Evolutionary conservation across 1,140 invertebrate genomes (phyloP), one percentile per base, ranked within the genome.

Genomic region (Caenorhabditis latens): DNA sequence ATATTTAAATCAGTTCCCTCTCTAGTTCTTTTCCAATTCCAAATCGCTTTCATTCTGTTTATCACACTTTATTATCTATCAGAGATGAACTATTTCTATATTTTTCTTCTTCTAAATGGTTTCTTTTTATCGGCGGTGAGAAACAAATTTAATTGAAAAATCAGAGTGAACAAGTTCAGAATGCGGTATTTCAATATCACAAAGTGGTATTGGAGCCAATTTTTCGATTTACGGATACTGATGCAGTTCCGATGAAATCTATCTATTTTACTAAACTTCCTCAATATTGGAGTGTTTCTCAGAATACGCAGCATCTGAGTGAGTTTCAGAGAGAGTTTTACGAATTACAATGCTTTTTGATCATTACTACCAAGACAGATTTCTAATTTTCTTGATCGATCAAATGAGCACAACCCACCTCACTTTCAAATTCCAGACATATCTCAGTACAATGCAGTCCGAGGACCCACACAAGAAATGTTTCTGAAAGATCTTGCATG

Each of bases 151-250:
- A 21, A 58, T 3, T 21, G n/a, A 63, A 63, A 40, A 63, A 63
- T 32, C 21, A 19, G 32, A 32, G 32, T 32, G 32, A 32, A 32
- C 32, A 32, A 32, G 32, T 71, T 24, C 42, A 71, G 65, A 21
- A 46, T 2, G 8, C 65, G 4, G 65, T 71, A 71, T 71, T 43
- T 19, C 65, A 71, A 71, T 71, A 71, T 43, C 40, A 71, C 5
- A 71, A 71, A 43, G 11, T 71, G 42, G 24, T 71, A 11, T 40
- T 46, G 4, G 65, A 71, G 8, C 65, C 65, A 43, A 71, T 71
- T n/a, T 71, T 19, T 71, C 65, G 65, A 43, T 71, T 71, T 11
- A 71, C 65, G 40, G 65, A 71, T 16, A 71, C 65, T 19, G 65
- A 0, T 0, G 65, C 65, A 4, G 65, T 71, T 19, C 65, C 65